Evolutionary conservation across 1,140 invertebrate species (phyloP).

Genomic region (Psix sp.): DNA sequence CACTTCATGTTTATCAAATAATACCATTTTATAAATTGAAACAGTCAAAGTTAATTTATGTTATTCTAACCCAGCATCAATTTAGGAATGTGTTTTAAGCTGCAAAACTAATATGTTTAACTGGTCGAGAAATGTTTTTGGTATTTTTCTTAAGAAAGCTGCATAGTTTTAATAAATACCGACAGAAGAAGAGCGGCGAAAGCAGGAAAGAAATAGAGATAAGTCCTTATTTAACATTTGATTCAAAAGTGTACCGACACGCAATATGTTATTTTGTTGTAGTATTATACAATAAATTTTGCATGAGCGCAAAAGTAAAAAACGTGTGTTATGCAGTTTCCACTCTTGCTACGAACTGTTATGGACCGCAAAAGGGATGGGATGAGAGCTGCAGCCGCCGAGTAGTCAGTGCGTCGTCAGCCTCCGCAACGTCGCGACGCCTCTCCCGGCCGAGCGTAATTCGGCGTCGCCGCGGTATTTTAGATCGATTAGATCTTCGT

Average conservation of each 20-base stretch:
- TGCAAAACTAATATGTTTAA: no score
- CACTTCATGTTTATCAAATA: no score
- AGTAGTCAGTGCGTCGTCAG: slow-evolving; percentile 74
- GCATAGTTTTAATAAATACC: no score
- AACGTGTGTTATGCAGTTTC: slow-evolving; percentile 43
- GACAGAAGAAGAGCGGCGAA: no score
- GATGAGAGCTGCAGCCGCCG: slow-evolving; percentile 53
- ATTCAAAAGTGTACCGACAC: slow-evolving; percentile 9
- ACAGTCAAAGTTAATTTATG: no score
- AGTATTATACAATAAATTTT: slow-evolving; percentile 31
- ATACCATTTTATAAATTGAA: no score
- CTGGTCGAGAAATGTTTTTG: no score
- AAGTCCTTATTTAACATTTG: slow-evolving; percentile 6
- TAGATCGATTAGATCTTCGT: slow-evolving; percentile 7
- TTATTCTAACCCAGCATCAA: no score
- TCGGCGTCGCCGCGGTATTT: slow-evolving; percentile 28
- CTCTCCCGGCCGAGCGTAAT: slow-evolving; percentile 32
- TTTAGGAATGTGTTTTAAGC: no score
- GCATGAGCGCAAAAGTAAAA: slow-evolving; percentile 24
- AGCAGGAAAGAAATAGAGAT: no score
- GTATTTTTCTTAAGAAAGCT: no score
- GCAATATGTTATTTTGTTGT: slow-evolving; percentile 8
- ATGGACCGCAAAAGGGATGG: slow-evolving; percentile 44
- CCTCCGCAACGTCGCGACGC: slow-evolving; percentile 70
- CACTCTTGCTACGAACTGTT: slow-evolving; percentile 48